Conservation (phyloP, 1,140 invertebrate genomes). For the Pachyrhynchus sulphureomaculatus region DNA sequence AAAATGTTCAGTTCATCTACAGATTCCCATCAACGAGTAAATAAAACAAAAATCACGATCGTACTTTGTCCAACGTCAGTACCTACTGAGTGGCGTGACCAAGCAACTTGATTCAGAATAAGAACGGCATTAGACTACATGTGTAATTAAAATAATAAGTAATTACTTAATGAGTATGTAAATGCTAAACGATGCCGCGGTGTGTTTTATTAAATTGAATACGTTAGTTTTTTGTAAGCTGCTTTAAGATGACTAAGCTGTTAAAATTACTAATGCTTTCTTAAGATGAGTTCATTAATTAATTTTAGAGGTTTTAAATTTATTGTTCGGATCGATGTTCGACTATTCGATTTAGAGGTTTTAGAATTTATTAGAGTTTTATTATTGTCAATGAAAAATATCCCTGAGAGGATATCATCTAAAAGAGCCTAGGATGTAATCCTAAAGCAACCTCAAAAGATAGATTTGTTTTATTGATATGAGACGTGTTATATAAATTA, state of each 20-base stretch:
- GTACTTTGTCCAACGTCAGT: background rate
- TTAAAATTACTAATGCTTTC: background rate
- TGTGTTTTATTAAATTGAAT: slow-evolving; percentile 28
- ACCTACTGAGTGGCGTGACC: slow-evolving; percentile 6
- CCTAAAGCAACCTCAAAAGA: too few relatives aligned
- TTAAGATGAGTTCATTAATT: slow-evolving; percentile 2
- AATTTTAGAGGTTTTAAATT: background rate
- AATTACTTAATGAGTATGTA: slow-evolving; percentile 32
- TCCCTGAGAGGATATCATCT: too few relatives aligned
- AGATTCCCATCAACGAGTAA: background rate
- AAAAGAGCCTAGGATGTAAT: too few relatives aligned
- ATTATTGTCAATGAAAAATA: too few relatives aligned
- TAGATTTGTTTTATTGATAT: too few relatives aligned
- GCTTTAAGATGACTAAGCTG: slow-evolving; percentile 1
- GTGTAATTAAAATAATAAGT: slow-evolving; percentile 30
- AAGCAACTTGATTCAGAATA: background rate
- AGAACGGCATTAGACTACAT: slow-evolving; percentile 6
- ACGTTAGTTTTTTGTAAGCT: background rate
- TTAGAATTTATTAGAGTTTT: too few relatives aligned
- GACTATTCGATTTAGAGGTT: too few relatives aligned
- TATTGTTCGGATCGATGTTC: too few relatives aligned
- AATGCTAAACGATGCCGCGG: slow-evolving; percentile 19
- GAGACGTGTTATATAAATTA: too few relatives aligned
- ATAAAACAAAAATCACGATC: background rate
- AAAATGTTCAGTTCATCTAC: background rate